phyloP scores from a whole-genome alignment of 1,140 invertebrate genomes.

The Reticulitermes speratus region DNA sequence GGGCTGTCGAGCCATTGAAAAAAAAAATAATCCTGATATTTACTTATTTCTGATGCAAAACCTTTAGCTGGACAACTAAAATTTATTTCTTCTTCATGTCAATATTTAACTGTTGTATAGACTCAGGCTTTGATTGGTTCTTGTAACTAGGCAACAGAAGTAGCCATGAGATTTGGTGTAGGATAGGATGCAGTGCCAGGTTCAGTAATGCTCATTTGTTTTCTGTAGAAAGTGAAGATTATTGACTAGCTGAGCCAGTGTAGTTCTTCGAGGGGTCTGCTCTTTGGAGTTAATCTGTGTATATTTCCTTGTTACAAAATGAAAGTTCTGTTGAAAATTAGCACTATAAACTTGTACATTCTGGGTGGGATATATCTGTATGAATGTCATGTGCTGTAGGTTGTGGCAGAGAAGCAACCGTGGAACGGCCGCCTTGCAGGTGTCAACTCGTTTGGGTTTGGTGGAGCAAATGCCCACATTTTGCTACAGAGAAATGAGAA shows the following conservation, averaged over 20 bases:
- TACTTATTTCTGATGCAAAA: no score
- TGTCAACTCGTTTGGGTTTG: constrained; percentile 65
- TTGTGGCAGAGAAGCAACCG: constrained; percentile 61
- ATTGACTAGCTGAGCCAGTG: background rate
- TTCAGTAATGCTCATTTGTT: no score
- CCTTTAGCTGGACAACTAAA: no score
- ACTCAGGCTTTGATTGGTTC: no score
- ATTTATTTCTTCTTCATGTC: no score
- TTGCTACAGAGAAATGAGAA: constrained; percentile 59
- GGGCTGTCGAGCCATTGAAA: no score
- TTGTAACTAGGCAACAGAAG: no score
- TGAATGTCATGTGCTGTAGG: constrained; percentile 44
- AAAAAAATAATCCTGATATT: no score
- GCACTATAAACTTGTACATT: background rate
- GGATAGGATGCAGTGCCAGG: no score
- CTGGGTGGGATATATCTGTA: background rate
- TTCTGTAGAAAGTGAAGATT: no score
- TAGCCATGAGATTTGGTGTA: no score
- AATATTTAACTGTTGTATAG: no score
- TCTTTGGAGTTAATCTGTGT: background rate
- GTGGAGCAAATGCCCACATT: constrained; percentile 65
- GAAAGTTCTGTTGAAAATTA: background rate
- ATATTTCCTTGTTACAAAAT: background rate
- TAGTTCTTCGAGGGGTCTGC: background rate
- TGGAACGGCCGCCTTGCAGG: constrained; percentile 61